Evolutionary conservation across 2,888 invertebrate genomes (phyloP).

Genomic region (Phyllotreta striolata): DNA sequence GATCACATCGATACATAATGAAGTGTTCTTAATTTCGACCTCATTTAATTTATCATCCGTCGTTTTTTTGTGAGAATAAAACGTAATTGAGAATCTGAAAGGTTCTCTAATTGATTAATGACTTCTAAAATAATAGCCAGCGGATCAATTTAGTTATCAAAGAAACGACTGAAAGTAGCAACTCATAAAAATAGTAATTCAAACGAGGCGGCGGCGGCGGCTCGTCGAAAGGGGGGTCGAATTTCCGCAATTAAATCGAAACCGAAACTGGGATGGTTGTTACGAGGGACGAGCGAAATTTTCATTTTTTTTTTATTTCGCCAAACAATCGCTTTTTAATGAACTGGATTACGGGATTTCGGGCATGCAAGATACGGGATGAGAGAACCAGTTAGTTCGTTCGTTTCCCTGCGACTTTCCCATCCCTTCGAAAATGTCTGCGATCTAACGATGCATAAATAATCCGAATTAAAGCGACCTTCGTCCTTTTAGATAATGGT

Average conservation of each 20-base stretch:
- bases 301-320: no score
- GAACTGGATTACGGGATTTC: constrained; percentile 1
- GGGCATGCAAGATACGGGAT: neutral
- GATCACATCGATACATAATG: constrained; percentile 16
- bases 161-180: constrained; percentile 1
- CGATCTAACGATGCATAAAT: constrained; percentile 46
- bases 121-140: constrained; percentile 20
- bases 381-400: constrained; percentile 19
- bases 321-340: constrained; percentile 7
- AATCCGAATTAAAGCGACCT: constrained; percentile 48
- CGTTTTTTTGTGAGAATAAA: constrained; percentile 5
- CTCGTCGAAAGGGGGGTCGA: neutral
- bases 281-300: no score
- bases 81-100: constrained; percentile 22
- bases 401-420: constrained; percentile 9
- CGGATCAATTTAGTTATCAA: constrained; percentile 9
- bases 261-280: neutral
- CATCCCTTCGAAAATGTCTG: constrained; percentile 19
- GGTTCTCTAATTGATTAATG: constrained; percentile 30
- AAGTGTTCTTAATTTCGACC: constrained; percentile 5
- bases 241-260: neutral
- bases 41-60: constrained; percentile 16
- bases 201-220: no score
- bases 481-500: constrained; percentile 47
- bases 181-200: constrained; percentile 1